Conservation (phyloP, 2,797 vertebrate species). For the Naso thynnoides region DNA sequence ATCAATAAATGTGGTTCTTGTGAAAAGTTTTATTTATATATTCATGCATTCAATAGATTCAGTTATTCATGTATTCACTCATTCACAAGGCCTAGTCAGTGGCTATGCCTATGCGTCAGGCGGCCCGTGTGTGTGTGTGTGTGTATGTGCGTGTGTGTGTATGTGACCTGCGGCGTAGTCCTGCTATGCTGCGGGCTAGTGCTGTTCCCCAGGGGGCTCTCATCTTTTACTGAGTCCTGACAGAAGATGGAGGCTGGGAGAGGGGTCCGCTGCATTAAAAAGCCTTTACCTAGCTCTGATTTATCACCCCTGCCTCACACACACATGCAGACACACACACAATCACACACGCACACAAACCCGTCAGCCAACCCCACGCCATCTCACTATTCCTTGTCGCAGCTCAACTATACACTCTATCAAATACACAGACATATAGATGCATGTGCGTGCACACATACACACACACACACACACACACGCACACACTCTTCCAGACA, state of each 20-base stretch:
- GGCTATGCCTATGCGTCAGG: slow-evolving; percentile 66
- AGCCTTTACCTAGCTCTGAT: slow-evolving; percentile 90
- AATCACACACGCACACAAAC: slow-evolving; percentile 26
- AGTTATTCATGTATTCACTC: slow-evolving; percentile 88
- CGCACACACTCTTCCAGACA: slow-evolving; percentile 29
- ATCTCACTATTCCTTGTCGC: slow-evolving; percentile 70
- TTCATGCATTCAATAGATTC: slow-evolving; percentile 85
- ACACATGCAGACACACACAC: slow-evolving; percentile 45
- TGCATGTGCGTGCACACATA: slow-evolving; percentile 26
- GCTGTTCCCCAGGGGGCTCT: slow-evolving; percentile 86
- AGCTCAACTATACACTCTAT: slow-evolving; percentile 81
- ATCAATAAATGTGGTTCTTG: slow-evolving; percentile 80
- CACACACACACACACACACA: slow-evolving; percentile 19
- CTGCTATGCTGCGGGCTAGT: slow-evolving; percentile 82
- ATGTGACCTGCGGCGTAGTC: slow-evolving; percentile 80
- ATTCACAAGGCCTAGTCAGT: slow-evolving; percentile 83
- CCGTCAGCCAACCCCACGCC: slow-evolving; percentile 70
- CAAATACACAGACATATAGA: slow-evolving; percentile 72
- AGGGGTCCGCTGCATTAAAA: slow-evolving; percentile 89
- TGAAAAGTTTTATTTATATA: slow-evolving; percentile 83
- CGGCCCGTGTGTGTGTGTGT: slow-evolving; percentile 47
- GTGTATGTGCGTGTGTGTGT: slow-evolving; percentile 46
- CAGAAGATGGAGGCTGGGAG: slow-evolving; percentile 89
- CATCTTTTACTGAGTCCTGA: slow-evolving; percentile 90
- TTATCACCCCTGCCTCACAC: slow-evolving; percentile 84